Base-by-base conservation (phyloP, 35 echinoderm and acorn worm genomes). In the Holothuria glaberrima region DNA sequence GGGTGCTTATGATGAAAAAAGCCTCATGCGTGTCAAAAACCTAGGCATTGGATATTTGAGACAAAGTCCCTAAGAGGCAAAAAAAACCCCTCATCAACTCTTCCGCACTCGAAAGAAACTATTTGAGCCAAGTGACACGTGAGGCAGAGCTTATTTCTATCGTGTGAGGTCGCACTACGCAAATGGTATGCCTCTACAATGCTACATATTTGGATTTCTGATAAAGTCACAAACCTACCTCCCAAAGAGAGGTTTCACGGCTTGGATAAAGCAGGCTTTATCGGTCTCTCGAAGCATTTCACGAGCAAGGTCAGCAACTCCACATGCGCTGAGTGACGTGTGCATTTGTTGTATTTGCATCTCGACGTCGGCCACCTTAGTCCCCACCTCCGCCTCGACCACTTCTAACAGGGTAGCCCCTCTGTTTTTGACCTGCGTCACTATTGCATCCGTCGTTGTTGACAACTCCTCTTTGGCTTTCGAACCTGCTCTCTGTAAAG, bases 211-310 rank as follows among this genome's bases (percentile, higher is more conserved):
- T 41, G n/a, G n/a, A 46, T 54, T 9, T 14, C n/a, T 14, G 21
- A 29, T 19, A 35, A 14, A 54, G 3, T 17, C 13, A 9, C 0
- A 72, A 19, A 44, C 75, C 69, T 73, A 98, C 96, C 96, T 91
- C 58, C 96, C 93, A 57, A 94, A 82, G 9, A 98, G 88, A 1
- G 96, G 96, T 61, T 78, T 92, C 31, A 93, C 96, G 22, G 93
- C 93, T 75, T 98, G 96, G 5, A 98, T 93, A 57, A 98, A 98
- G 60, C 94, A 95, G 18, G 96, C 91, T 31, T 98, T 92, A 58
- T 98, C 96, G 17, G 93, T 94, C 68, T 98, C 96, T 71, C 93
- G 94, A 6, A 98, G 76, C 60, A 98, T 89, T 57, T 98, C 96
- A 59, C 70, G 33, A 2, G 96, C 96, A 57, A 95, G 75, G 45